Percentiles rank a stretch among this genome's conserved stretches.
Conservation (phyloP, 2,888 invertebrate species). For the Pachliopta kotzebuea region DNA sequence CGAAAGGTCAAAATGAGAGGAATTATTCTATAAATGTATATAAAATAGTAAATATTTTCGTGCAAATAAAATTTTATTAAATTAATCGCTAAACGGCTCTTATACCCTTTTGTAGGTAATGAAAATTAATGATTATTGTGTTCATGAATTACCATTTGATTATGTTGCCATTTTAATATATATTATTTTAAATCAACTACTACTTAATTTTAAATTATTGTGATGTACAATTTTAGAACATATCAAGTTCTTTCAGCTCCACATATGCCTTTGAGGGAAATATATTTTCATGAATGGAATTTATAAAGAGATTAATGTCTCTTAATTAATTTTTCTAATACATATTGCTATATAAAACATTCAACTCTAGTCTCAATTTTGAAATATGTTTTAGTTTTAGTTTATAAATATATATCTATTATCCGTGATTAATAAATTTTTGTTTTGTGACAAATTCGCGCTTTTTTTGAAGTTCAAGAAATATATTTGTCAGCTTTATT, state of each 20-base stretch:
- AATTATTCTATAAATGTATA: slow-evolving; percentile 75
- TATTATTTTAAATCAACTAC: not conserved
- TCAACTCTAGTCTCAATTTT: not conserved
- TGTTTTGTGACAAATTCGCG: not conserved
- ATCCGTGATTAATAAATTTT: not conserved
- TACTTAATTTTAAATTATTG: slow-evolving; percentile 38
- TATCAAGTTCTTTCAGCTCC: slow-evolving; percentile 60
- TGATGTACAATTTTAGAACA: slow-evolving; percentile 66
- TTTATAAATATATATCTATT: not conserved
- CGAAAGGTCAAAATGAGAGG: slow-evolving; percentile 79
- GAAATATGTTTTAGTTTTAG: not conserved
- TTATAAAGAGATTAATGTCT: slow-evolving; percentile 37
- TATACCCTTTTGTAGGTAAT: slow-evolving; percentile 42
- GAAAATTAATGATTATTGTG: slow-evolving; percentile 38
- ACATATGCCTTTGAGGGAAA: slow-evolving; percentile 47
- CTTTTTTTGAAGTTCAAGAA: not conserved
- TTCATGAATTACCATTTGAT: slow-evolving; percentile 46
- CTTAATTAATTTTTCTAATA: too few relatives aligned
- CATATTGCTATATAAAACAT: not conserved
- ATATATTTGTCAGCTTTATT: slow-evolving; percentile 10
- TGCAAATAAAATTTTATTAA: slow-evolving; percentile 43
- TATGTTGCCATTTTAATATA: not conserved
- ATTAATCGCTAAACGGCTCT: slow-evolving; percentile 26
- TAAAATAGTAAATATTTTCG: slow-evolving; percentile 59
- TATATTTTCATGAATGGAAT: slow-evolving; percentile 60